Evolutionary conservation across 2,113 vertebrate genomes (phyloP).

Genomic region (Copsychus sechellarum): DNA sequence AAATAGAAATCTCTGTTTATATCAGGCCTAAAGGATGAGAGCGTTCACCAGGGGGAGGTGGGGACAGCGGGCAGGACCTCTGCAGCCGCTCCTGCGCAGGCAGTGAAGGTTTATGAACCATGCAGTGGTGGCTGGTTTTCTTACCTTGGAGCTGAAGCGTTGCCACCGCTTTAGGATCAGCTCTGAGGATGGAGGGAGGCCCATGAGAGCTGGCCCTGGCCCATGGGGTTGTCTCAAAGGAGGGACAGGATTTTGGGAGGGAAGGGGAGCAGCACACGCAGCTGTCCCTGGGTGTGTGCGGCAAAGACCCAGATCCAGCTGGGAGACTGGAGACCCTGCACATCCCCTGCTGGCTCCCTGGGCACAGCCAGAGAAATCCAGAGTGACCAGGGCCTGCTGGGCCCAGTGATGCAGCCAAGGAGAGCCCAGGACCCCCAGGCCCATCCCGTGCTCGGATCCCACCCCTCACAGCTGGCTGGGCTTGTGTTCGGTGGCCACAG

Average conservation of each 20-base stretch:
- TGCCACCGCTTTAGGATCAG: not conserved
- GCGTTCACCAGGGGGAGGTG: not conserved
- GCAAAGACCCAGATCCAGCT: too few relatives aligned
- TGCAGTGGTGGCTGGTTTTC: rapidly evolving
- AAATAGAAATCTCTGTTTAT: rapidly evolving
- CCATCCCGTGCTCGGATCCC: not conserved
- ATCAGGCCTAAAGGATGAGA: not conserved
- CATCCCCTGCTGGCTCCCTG: not conserved
- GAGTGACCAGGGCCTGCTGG: rapidly evolving
- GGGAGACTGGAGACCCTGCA: not conserved
- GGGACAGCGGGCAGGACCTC: rapidly evolving
- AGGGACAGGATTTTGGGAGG: not conserved
- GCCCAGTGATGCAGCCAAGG: rapidly evolving
- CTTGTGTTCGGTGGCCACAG: not conserved
- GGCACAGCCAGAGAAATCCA: not conserved
- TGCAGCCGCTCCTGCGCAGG: not conserved
- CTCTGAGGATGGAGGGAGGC: not conserved
- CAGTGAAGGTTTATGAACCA: rapidly evolving
- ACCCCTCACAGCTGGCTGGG: not conserved
- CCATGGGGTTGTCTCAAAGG: rapidly evolving
- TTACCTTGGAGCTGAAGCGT: not conserved
- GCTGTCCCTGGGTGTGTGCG: not conserved
- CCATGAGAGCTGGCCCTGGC: not conserved
- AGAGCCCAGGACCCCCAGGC: rapidly evolving
- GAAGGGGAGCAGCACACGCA: not conserved